Evolutionary conservation across 2,113 vertebrate genomes (phyloP).

Genomic region (Megatriorchis doriae): DNA sequence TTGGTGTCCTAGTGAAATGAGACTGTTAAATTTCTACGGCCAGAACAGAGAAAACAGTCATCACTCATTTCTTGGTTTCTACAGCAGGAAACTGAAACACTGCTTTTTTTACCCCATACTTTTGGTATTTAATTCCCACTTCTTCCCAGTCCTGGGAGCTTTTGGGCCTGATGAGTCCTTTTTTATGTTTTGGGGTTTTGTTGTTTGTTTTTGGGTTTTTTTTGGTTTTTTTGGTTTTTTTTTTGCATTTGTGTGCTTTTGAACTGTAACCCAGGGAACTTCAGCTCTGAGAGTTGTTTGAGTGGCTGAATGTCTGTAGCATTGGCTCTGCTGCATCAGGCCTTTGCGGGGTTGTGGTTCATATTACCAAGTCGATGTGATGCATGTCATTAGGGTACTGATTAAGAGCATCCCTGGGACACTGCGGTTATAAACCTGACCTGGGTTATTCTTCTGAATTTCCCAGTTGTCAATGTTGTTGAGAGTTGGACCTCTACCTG

Average conservation of each 20-base stretch:
- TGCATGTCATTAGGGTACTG: neutral
- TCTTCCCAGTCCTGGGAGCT: neutral
- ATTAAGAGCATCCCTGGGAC: neutral
- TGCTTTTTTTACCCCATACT: neutral
- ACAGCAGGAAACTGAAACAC: neutral
- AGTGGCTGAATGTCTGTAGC: neutral
- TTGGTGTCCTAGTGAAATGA: neutral
- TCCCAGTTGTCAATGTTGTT: neutral
- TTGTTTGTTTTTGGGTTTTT: too few species aligned
- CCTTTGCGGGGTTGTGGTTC: neutral
- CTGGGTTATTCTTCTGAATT: neutral
- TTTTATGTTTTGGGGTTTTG: neutral
- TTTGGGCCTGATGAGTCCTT: neutral
- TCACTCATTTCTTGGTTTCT: neutral
- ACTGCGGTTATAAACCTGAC: fast-evolving
- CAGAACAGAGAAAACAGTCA: neutral
- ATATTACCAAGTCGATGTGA: fast-evolving
- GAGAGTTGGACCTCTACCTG: neutral
- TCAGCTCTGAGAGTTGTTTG: neutral
- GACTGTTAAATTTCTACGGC: neutral
- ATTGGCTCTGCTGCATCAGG: neutral
- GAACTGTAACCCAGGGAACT: neutral
- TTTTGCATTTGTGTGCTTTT: neutral
- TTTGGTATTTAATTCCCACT: neutral
- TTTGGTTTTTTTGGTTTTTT: neutral